A percentile compares a stretch with the other conserved stretches of the same genome.
These are phyloP conservation scores for Pterophyllum scalare DNA, from an alignment of 2,113 vertebrate genomes.

Conservation along the genomic window DNA sequence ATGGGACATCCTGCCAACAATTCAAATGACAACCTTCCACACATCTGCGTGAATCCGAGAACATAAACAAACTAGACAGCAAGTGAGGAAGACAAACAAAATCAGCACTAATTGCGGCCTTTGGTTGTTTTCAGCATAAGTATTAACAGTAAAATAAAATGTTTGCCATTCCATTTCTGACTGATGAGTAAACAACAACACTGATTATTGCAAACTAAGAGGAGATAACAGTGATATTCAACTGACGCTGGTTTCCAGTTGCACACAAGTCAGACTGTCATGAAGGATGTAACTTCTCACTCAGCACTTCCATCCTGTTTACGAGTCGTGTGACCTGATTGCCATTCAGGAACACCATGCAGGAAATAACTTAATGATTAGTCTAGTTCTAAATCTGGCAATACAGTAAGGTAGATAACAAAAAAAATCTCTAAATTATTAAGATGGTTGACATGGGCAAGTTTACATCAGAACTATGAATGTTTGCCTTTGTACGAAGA, in stretches of 20 bases:
- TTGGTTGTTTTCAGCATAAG: slow-evolving; percentile 11
- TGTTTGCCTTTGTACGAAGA: not conserved
- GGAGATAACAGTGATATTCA: slow-evolving; percentile 29
- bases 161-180: slow-evolving; percentile 16
- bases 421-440: slow-evolving; percentile 37
- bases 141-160: slow-evolving; percentile 22
- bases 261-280: slow-evolving; percentile 65
- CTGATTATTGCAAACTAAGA: slow-evolving; percentile 27
- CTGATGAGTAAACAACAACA: slow-evolving; percentile 40
- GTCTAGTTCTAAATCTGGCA: slow-evolving; percentile 62
- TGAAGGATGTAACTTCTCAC: slow-evolving; percentile 83
- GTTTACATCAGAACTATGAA: not conserved
- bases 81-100: slow-evolving; percentile 75
- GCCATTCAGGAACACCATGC: slow-evolving; percentile 78
- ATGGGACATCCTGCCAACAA: slow-evolving; percentile 68
- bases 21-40: slow-evolving; percentile 64
- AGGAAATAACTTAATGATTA: slow-evolving; percentile 80
- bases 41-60: slow-evolving; percentile 48
- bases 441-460: not conserved
- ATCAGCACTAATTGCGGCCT: slow-evolving; percentile 61
- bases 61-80: slow-evolving; percentile 53
- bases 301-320: slow-evolving; percentile 85
- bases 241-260: slow-evolving; percentile 42
- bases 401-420: slow-evolving; percentile 61
- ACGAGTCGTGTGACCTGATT: slow-evolving; percentile 76